Evolutionary conservation across 2,113 vertebrate species (phyloP).

Genomic region (Rhynchopsitta pachyrhyncha): DNA sequence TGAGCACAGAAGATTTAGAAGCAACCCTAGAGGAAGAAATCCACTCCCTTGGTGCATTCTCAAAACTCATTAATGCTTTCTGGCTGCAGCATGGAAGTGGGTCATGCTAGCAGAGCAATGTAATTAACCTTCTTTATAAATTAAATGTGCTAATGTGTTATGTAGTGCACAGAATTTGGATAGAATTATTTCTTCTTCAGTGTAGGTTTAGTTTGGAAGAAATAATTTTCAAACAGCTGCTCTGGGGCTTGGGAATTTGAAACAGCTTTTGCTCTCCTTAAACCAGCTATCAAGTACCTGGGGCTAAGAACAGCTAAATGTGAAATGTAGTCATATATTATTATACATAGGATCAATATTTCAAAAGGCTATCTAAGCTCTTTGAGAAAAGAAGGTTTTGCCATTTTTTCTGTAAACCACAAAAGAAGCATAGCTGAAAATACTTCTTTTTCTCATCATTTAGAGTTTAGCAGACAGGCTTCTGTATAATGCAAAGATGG

Average conservation of each 20-base stretch:
- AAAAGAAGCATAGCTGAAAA: background rate
- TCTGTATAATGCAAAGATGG: background rate
- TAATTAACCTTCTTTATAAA: slow-evolving; percentile 71
- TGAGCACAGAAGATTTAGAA: slow-evolving; percentile 44
- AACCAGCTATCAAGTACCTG: background rate
- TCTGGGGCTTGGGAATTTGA: slow-evolving; percentile 29
- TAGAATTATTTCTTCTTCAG: slow-evolving; percentile 38
- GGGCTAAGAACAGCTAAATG: background rate
- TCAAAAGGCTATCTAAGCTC: slow-evolving; percentile 18
- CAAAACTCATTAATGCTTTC: slow-evolving; percentile 56
- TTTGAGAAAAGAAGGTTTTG: background rate
- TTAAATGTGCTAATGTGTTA: slow-evolving; percentile 59
- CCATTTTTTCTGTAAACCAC: background rate
- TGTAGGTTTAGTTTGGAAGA: background rate
- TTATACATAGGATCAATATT: slow-evolving; percentile 38
- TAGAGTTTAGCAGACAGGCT: background rate
- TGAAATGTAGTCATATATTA: slow-evolving; percentile 29
- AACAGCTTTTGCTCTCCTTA: slow-evolving; percentile 16
- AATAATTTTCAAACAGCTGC: slow-evolving; percentile 3
- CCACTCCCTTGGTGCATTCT: slow-evolving; percentile 2
- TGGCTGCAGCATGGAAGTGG: background rate
- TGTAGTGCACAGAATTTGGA: background rate
- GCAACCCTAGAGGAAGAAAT: slow-evolving; percentile 19
- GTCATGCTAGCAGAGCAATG: slow-evolving; percentile 29
- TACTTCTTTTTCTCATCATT: background rate